Conservation (phyloP, 2,113 vertebrate genomes). For the Oceanites oceanicus region DNA sequence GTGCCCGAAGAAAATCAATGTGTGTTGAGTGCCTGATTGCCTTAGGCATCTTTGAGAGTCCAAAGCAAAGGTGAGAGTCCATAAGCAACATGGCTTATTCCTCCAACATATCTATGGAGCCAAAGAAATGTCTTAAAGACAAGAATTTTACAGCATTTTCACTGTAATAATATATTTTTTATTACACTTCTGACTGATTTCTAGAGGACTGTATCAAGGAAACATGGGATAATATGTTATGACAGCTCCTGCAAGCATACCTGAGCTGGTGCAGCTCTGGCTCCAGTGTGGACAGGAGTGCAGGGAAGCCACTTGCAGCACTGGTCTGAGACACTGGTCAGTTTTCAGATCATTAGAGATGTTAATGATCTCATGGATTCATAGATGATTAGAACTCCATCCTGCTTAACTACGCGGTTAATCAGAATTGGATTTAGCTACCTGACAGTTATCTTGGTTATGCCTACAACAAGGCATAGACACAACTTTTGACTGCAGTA, state of each 20-base stretch:
- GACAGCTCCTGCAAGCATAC: background rate
- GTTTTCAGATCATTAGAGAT: background rate
- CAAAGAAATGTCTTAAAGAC: background rate
- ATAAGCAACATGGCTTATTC: background rate
- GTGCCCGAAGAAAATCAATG: background rate
- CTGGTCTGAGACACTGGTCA: background rate
- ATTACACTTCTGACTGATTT: background rate
- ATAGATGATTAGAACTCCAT: background rate
- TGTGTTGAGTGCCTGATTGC: background rate
- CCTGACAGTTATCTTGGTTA: background rate
- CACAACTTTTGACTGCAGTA: background rate
- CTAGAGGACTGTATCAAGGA: background rate
- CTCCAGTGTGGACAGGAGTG: background rate
- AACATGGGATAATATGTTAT: background rate
- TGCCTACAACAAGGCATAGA: background rate
- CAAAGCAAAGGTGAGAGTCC: background rate
- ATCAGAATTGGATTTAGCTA: background rate
- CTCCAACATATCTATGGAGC: rapidly evolving
- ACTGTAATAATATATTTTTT: background rate
- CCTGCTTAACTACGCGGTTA: background rate
- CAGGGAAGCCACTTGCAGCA: background rate
- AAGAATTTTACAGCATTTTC: background rate
- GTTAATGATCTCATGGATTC: background rate
- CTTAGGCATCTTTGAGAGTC: background rate
- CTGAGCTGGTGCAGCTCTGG: background rate